These are phyloP conservation scores for Phaethon lepturus DNA, from an alignment of 2,113 vertebrate genomes.

Conservation along the genomic window DNA sequence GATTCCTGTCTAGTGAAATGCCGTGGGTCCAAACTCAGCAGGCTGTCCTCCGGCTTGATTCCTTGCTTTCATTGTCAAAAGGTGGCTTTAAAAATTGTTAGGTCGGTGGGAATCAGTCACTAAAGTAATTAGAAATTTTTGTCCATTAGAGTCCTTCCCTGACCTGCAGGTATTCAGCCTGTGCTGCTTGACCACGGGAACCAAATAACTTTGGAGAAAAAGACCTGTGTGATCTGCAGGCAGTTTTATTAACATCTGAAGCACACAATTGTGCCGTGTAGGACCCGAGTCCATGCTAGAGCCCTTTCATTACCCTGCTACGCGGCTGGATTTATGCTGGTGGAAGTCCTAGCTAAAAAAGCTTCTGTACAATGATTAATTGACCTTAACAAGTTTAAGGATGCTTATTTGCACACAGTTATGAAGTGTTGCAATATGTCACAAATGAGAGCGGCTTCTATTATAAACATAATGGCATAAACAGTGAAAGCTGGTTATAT, in stretches of 20 bases:
- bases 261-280: neutral
- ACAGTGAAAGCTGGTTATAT: conserved; percentile 81
- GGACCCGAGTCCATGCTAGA: neutral
- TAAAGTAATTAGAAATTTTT: neutral
- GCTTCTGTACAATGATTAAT: conserved; percentile 80
- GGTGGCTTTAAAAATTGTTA: neutral
- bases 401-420: conserved; percentile 84
- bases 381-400: conserved; percentile 81
- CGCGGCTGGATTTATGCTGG: neutral
- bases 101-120: neutral
- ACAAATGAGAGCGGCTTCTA: conserved; percentile 78
- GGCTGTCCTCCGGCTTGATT: neutral
- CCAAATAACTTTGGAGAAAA: conserved; percentile 35
- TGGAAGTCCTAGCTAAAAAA: conserved; percentile 52
- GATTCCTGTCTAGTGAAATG: neutral
- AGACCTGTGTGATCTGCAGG: neutral
- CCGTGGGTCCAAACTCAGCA: neutral
- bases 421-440: conserved; percentile 81
- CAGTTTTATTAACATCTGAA: conserved; percentile 46
- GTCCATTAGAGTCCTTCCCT: neutral
- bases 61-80: neutral
- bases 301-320: conserved; percentile 40
- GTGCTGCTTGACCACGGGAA: neutral
- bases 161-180: neutral
- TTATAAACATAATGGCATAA: conserved; percentile 77